These are phyloP conservation scores for Amphiura filiformis DNA, from an alignment of 35 echinoderm and acorn worm genomes.

Conservation along the genomic window DNA sequence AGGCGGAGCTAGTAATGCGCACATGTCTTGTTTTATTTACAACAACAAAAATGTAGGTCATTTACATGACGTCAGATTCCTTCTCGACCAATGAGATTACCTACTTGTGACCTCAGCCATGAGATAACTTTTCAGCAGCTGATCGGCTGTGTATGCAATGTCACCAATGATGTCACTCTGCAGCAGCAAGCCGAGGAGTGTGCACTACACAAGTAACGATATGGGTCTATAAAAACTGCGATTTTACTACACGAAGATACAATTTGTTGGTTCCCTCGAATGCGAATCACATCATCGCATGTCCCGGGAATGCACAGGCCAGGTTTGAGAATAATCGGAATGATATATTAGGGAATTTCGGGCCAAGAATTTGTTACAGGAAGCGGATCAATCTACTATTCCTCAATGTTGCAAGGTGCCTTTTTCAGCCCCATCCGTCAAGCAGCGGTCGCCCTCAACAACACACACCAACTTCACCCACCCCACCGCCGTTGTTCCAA, in stretches of 20 bases:
- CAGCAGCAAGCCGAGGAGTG: not conserved
- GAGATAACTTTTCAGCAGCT: not conserved
- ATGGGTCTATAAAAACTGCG: not conserved
- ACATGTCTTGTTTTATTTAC: slow-evolving; percentile 7
- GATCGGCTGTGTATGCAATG: not conserved
- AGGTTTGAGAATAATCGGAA: not conserved
- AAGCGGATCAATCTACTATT: slow-evolving; percentile 2
- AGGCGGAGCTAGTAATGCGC: not conserved
- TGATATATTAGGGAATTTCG: not conserved
- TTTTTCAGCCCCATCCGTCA: slow-evolving; percentile 5
- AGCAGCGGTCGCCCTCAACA: slow-evolving; percentile 12
- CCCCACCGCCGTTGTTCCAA: not conserved
- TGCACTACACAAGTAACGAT: not conserved
- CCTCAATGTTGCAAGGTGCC: slow-evolving; percentile 12
- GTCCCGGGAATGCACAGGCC: not conserved
- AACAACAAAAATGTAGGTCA: slow-evolving; percentile 14
- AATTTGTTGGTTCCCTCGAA: not conserved
- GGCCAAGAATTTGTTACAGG: not conserved
- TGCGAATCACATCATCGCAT: not conserved
- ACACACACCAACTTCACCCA: not conserved
- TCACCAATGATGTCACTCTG: not conserved
- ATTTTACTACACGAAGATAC: not conserved
- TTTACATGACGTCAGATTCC: not conserved
- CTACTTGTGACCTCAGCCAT: not conserved
- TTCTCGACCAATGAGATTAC: not conserved